Conservation (phyloP, 2,888 invertebrate genomes). For the Pristionchus arcanus region DNA sequence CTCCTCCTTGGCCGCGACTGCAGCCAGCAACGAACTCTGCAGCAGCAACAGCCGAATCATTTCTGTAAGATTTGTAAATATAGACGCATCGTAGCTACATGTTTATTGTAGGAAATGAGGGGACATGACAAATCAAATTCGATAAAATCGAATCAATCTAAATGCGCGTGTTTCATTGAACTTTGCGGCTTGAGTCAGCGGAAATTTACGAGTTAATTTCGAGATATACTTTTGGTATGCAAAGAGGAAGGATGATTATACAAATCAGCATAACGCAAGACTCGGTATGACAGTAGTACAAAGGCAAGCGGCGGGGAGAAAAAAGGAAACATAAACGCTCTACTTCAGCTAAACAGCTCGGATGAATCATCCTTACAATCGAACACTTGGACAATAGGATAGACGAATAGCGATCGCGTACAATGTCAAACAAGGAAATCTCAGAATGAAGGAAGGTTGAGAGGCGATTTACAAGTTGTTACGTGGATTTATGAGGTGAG, state of each 20-base stretch:
- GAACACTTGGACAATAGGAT: background rate
- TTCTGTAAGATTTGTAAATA: background rate
- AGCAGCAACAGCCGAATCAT: slow-evolving; percentile 21
- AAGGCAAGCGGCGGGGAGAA: background rate
- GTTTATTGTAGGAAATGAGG: too few species aligned
- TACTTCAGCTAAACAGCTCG: background rate
- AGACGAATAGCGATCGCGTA: background rate
- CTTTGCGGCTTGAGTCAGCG: too few species aligned
- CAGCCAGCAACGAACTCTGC: background rate
- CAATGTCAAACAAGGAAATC: background rate
- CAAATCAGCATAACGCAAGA: background rate
- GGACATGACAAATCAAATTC: too few species aligned
- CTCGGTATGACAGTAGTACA: background rate
- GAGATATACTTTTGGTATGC: too few species aligned
- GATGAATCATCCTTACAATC: background rate
- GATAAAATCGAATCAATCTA: too few species aligned
- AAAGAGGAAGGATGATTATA: too few species aligned
- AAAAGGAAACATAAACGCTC: background rate
- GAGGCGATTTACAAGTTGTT: background rate
- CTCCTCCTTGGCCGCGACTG: slow-evolving; percentile 24
- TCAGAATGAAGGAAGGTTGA: background rate
- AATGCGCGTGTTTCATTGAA: too few species aligned
- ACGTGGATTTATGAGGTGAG: too few species aligned
- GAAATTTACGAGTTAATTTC: too few species aligned
- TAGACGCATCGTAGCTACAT: background rate